Conservation (phyloP, 1,140 invertebrate genomes). For the Notospermus geniculatus region DNA sequence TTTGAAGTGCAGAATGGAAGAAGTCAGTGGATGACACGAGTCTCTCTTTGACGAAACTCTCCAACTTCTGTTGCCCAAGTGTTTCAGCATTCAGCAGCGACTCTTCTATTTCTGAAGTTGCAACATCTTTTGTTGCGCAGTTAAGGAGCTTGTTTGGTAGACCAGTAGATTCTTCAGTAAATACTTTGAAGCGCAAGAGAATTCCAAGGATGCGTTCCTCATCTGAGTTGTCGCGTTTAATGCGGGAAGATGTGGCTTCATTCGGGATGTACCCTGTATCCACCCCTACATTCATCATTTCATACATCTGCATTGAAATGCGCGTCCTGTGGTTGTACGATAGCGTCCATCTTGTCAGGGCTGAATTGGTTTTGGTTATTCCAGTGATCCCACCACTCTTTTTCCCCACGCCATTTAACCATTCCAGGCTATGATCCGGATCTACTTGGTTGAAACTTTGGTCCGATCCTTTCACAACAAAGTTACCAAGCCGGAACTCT, state of each 20-base stretch:
- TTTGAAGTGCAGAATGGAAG: too few relatives aligned
- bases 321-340: slow-evolving; percentile 5
- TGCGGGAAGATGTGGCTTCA: too few relatives aligned
- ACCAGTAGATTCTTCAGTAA: background rate
- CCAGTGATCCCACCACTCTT: slow-evolving; percentile 7
- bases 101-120: background rate
- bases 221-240: too few relatives aligned
- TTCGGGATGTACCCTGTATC: background rate
- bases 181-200: background rate
- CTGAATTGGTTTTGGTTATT: slow-evolving; percentile 10
- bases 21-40: too few relatives aligned
- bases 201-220: too few relatives aligned
- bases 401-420: slow-evolving; percentile 2
- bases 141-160: background rate
- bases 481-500: slow-evolving; percentile 8
- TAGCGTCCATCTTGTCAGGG: slow-evolving; percentile 4
- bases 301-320: background rate
- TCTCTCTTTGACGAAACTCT: too few relatives aligned
- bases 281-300: slow-evolving; percentile 2
- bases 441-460: slow-evolving; percentile 11
- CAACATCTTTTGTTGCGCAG: background rate
- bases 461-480: slow-evolving; percentile 9
- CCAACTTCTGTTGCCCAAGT: too few relatives aligned
- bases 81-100: too few relatives aligned
- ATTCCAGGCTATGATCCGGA: slow-evolving; percentile 6